Evolutionary conservation across 2,888 invertebrate genomes (phyloP).

Genomic region (Trissoscelio sp.): DNA sequence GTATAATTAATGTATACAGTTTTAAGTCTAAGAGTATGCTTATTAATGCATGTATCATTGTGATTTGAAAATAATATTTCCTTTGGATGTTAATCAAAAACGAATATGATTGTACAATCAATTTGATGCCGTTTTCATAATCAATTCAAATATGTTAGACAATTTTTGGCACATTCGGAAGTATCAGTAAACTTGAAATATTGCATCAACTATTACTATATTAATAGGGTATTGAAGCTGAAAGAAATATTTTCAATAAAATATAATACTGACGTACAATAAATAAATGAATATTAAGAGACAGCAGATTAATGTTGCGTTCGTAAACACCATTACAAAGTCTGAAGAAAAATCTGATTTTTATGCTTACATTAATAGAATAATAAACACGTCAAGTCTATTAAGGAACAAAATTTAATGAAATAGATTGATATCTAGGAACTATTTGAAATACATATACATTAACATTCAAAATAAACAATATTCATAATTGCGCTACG

Average conservation of each 20-base stretch:
- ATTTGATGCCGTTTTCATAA: not conserved
- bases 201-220: conserved; percentile 36
- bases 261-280: conserved; percentile 51
- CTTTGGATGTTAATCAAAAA: no score
- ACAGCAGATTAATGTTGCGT: conserved; percentile 15
- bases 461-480: conserved; percentile 13
- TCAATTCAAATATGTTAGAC: not conserved
- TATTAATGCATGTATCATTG: conserved; percentile 1
- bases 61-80: not conserved
- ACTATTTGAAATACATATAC: conserved; percentile 41
- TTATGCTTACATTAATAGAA: conserved; percentile 30
- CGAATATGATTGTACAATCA: no score
- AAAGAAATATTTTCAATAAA: conserved; percentile 54
- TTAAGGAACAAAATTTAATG: conserved; percentile 19
- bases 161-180: conserved; percentile 28
- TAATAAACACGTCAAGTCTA: conserved; percentile 21
- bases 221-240: conserved; percentile 20
- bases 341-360: conserved; percentile 8
- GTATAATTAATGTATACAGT: not conserved
- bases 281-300: conserved; percentile 25
- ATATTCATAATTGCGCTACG: conserved; percentile 24
- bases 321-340: conserved; percentile 18
- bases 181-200: conserved; percentile 29
- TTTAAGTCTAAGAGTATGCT: conserved; percentile 4
- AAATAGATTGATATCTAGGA: conserved; percentile 38